Base-by-base conservation (phyloP, 2,797 vertebrate species). In the Columba guinea region DNA sequence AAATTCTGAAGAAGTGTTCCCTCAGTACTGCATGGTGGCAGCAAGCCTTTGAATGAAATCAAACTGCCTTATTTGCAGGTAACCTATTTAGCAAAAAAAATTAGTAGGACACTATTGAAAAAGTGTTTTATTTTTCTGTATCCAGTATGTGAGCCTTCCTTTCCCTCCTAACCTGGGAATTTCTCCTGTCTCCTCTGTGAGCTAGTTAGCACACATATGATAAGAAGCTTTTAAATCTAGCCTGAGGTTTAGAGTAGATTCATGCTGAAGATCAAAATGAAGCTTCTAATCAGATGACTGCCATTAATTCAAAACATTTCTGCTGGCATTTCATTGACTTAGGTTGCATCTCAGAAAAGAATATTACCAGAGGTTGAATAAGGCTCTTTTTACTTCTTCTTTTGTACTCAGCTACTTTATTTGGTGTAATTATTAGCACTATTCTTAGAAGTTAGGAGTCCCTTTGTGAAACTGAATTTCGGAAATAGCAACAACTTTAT, bases 231-330 rank as follows among this genome's bases (percentile, higher is more conserved):
- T 95, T 76, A 88, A 58, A 67, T 92, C 73, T 90, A 93, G 94
- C 90, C 94, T 92, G 73, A 96, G 77, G 77, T 85, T 81, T 87
- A 71, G 78, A 68, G 67, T 56, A 76, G 76, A 81, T 81, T 96
- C 60, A 62, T 90, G 85, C 71, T 16, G 83, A 94, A 97, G 89
- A 97, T 95, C 92, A 96, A 95, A 91, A 78, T 80, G 52, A 92
- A 62, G 18, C 82, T 86, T 94, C 78, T 96, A 94, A 97, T 97
- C 88, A 94, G 90, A 91, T 80, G 34, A 65, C 58, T 87, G 13
- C 24, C 58, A 89, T 84, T 80, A 91, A 95, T 94, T 94, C 71
- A 77, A 82, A 96, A 84, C 15, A 74, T 92, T 56, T 86, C 35
- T 93, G n/a, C 90, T 97, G 92, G 70, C 30, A 79, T 87, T 96